Percentiles rank a stretch among this genome's conserved stretches.
Conservation (phyloP, 2,113 vertebrate species). For the Phasianus colchicus region DNA sequence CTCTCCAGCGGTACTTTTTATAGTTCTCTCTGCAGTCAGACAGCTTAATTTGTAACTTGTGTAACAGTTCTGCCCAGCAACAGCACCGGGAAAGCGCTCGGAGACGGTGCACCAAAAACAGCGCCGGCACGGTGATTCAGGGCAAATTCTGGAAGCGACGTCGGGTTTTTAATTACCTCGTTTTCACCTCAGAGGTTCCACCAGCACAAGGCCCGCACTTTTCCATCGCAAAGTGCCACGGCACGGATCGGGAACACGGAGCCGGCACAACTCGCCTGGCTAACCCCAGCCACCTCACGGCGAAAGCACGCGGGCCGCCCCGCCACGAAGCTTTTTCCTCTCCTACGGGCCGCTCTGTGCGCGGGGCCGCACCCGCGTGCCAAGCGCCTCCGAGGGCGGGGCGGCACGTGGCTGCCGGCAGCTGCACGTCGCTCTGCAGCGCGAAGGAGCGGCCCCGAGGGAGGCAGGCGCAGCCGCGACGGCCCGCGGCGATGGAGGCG, state of each 20-base stretch:
- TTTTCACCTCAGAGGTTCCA: not conserved
- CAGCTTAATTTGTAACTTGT: slow-evolving; percentile 63
- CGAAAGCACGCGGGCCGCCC: not conserved
- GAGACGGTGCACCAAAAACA: not conserved
- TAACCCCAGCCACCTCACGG: not conserved
- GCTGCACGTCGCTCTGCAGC: too few species aligned
- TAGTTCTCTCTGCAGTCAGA: slow-evolving; percentile 6
- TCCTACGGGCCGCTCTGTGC: not conserved
- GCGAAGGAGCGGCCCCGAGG: too few species aligned
- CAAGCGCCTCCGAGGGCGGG: not conserved
- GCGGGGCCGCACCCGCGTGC: not conserved
- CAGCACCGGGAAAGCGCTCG: slow-evolving; percentile 38
- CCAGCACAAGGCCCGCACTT: not conserved
- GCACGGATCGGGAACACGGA: not conserved
- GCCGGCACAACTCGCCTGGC: not conserved
- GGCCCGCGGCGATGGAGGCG: too few species aligned
- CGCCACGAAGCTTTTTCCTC: not conserved
- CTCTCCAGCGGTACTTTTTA: slow-evolving; percentile 5
- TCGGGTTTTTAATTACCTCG: not conserved
- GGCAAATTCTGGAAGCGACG: not conserved
- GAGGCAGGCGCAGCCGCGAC: too few species aligned
- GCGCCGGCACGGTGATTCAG: not conserved
- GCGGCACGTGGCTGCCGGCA: not conserved
- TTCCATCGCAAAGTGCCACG: slow-evolving; percentile 16
- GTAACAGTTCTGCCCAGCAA: slow-evolving; percentile 58